Conservation (phyloP, 1,140 invertebrate species). For the Tribolium madens region DNA sequence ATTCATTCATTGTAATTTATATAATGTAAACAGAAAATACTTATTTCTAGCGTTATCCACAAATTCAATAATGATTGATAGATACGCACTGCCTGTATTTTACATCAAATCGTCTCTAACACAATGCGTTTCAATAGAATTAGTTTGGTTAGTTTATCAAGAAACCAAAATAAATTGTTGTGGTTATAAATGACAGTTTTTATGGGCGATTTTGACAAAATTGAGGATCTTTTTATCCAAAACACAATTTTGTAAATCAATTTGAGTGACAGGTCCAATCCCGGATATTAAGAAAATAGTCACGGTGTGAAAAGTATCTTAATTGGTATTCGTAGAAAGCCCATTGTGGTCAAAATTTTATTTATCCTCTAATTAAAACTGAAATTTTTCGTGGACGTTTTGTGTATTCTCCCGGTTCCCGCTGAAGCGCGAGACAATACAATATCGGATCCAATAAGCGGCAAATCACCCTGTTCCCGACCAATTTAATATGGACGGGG, state of each 20-base stretch:
- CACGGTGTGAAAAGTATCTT: neutral
- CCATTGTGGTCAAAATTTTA: neutral
- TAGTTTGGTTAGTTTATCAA: neutral
- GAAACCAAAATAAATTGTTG: neutral
- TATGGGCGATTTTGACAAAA: neutral
- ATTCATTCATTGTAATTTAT: neutral
- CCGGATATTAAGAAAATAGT: too few relatives aligned
- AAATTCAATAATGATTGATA: slow-evolving; percentile 12
- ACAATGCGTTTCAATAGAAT: neutral
- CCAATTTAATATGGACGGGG: slow-evolving; percentile 54
- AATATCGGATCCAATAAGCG: slow-evolving; percentile 51
- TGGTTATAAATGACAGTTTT: neutral
- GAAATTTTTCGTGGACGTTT: neutral
- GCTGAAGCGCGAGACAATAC: slow-evolving; percentile 19
- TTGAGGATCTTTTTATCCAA: neutral
- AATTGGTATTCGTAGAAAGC: neutral
- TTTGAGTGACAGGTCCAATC: neutral
- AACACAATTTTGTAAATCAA: neutral
- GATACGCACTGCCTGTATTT: neutral
- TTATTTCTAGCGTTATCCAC: neutral
- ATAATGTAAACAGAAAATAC: neutral
- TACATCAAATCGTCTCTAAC: neutral
- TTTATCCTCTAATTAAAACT: neutral
- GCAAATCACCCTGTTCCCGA: slow-evolving; percentile 51
- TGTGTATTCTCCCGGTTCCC: neutral